A percentile compares a stretch with the other conserved stretches of the same genome.
phyloP scores from a whole-genome alignment of 92 coral and sea anemone species.

The Parazoanthus atlanticus region DNA sequence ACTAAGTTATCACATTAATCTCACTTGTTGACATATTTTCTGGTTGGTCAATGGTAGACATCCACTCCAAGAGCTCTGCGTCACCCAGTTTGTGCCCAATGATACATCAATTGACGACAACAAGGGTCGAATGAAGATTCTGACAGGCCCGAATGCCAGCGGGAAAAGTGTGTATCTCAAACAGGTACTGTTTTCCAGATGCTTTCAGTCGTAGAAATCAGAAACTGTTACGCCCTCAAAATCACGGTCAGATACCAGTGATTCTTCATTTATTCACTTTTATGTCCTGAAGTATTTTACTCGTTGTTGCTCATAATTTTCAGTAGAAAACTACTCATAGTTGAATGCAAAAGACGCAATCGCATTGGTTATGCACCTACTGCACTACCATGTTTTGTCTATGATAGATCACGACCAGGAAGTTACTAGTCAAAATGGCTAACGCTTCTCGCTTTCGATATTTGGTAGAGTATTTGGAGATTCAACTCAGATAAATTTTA shows the following conservation, averaged over 20 bases:
- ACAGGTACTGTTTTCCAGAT: slow-evolving; percentile 60
- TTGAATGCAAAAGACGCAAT: not conserved
- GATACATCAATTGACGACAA: slow-evolving; percentile 74
- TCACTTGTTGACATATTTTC: not conserved
- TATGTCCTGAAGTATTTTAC: not conserved
- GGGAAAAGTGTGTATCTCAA: slow-evolving; percentile 99
- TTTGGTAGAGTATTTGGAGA: not conserved
- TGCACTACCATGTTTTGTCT: too few relatives aligned
- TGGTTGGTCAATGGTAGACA: slow-evolving; percentile 59
- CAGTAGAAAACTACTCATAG: not conserved
- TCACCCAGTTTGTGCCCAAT: slow-evolving; percentile 94
- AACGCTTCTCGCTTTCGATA: not conserved
- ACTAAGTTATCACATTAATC: not conserved
- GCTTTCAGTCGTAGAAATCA: not conserved
- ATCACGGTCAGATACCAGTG: too few relatives aligned
- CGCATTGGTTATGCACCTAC: not conserved
- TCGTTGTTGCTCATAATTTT: not conserved
- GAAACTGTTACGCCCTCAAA: not conserved
- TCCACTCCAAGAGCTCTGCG: slow-evolving; percentile 98
- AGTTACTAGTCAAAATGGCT: too few relatives aligned
- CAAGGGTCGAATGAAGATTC: slow-evolving; percentile 78
- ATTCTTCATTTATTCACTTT: too few relatives aligned
- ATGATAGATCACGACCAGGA: not conserved
- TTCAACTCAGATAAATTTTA: too few relatives aligned
- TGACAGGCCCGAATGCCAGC: slow-evolving; percentile 99